Percentiles rank a stretch among this genome's conserved stretches.
phyloP scores from a whole-genome alignment of 35 echinoderm and acorn worm species.

The Stichopus chloronotus region DNA sequence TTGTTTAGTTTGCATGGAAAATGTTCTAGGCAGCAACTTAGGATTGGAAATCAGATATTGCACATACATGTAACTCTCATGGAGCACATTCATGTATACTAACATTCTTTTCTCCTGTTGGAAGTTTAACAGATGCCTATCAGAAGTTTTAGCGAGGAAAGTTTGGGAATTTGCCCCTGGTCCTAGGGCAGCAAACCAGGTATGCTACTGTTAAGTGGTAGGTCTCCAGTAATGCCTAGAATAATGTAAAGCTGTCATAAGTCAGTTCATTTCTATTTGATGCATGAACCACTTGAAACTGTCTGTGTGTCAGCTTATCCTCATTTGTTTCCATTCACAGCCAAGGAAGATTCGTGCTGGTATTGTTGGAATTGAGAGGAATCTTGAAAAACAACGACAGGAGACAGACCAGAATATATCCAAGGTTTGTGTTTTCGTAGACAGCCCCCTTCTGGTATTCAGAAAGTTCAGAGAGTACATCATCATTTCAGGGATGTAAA shows the following conservation, averaged over 20 bases:
- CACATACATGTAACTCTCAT: too few species aligned
- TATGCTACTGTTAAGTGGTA: slow-evolving; percentile 7
- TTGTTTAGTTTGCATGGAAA: too few species aligned
- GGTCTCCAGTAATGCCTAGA: too few species aligned
- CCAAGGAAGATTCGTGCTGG: slow-evolving; percentile 83
- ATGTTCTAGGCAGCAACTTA: too few species aligned
- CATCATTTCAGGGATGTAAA: background rate
- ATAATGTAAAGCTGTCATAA: too few species aligned
- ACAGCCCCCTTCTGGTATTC: background rate
- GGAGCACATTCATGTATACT: too few species aligned
- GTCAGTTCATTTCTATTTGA: too few species aligned
- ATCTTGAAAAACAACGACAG: slow-evolving; percentile 85
- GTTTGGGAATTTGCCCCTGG: slow-evolving; percentile 48
- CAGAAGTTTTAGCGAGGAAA: slow-evolving; percentile 45
- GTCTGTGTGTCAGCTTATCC: too few species aligned
- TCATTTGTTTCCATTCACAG: slow-evolving; percentile 24
- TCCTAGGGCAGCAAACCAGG: slow-evolving; percentile 27
- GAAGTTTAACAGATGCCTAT: slow-evolving; percentile 48
- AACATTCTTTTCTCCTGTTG: background rate
- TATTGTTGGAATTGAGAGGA: slow-evolving; percentile 94
- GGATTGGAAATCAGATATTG: too few species aligned
- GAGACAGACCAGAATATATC: slow-evolving; percentile 92
- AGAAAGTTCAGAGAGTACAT: background rate
- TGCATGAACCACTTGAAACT: too few species aligned
- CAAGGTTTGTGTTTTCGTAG: slow-evolving; percentile 62